Evolutionary conservation across 2,888 invertebrate species (phyloP), one percentile per base, ranked within the genome.

Genomic region (Protonemura montana): DNA sequence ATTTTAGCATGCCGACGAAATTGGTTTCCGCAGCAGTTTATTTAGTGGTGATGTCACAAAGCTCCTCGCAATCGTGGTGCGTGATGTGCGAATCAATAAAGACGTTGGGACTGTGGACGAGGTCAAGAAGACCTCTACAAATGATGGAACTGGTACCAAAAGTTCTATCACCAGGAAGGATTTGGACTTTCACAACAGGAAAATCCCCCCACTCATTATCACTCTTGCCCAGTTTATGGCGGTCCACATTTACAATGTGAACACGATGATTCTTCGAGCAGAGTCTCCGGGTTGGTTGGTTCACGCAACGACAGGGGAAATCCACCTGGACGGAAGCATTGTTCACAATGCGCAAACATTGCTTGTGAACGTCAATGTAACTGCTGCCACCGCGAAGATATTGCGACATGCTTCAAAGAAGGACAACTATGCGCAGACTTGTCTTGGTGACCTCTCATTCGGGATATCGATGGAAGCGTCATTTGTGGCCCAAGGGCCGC

Each of bases 141-240:
- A 21, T 0, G 30, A 86, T 27, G 28, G 16, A 59, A 84, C 41
- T 21, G 80, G 27, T 0, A 27, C 26, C 7, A 81, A 30, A 27
- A 81, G 26, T n/a, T 28, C 26, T 30, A 82, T 81, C 16, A 27
- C 76, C 41, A 16, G 30, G 3, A 76, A 35, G 21, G 86, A 87
- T 78, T 77, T 88, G 26, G 88, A 89, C 84, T 89, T 90, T 86
- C 89, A 89, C 81, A 88, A 90, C 89, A 95, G 94, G 88, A 96
- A 96, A 91, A 93, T 97, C 87, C 97, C 97, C 1, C 95, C 95
- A 0, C 94, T 95, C 90, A 94, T 97, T 88, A 95, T 96, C 87
- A 96, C 95, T 90, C 95, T 97, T 93, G 96, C 96, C 77, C 91
- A 97, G 96, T 97, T 97, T 90, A 96, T 97, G 95, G 96, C 97